phyloP scores from a whole-genome alignment of 1,140 invertebrate species.

The Acromyrmex charruanus region DNA sequence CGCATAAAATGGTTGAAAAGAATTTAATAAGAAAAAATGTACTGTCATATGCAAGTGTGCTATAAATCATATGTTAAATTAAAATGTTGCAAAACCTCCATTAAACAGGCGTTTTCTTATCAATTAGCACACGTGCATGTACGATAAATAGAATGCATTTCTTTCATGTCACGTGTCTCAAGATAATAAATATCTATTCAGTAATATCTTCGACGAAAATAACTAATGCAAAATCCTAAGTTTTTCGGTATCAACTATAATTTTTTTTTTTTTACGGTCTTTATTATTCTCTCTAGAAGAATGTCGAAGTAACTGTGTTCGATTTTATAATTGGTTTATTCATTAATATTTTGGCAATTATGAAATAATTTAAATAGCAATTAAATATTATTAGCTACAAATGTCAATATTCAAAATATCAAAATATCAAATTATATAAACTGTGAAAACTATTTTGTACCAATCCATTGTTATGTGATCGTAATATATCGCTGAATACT shows the following conservation, averaged over 20 bases:
- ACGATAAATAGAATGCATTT: conserved; percentile 18
- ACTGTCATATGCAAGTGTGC: not conserved
- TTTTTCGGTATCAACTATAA: not conserved
- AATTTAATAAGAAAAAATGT: not conserved
- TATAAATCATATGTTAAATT: conserved; percentile 13
- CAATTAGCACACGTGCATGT: not conserved
- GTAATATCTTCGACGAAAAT: not conserved
- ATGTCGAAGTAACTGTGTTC: not conserved
- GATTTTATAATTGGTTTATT: not conserved
- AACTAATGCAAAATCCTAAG: not conserved
- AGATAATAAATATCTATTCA: not conserved
- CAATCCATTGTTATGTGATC: not conserved
- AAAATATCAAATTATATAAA: conserved; percentile 1
- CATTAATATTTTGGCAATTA: not conserved
- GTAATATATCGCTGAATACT: not conserved
- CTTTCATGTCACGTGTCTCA: conserved; percentile 15
- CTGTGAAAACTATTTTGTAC: not conserved
- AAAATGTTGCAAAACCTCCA: not conserved
- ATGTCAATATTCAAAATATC: not conserved
- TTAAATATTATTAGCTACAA: not conserved
- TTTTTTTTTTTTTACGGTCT: not conserved
- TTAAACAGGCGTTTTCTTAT: conserved; percentile 18
- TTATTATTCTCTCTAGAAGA: not conserved
- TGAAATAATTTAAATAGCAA: not conserved
- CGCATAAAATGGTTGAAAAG: not conserved